phyloP scores from a whole-genome alignment of 2,113 vertebrate genomes.

The Hiodon alosoides region DNA sequence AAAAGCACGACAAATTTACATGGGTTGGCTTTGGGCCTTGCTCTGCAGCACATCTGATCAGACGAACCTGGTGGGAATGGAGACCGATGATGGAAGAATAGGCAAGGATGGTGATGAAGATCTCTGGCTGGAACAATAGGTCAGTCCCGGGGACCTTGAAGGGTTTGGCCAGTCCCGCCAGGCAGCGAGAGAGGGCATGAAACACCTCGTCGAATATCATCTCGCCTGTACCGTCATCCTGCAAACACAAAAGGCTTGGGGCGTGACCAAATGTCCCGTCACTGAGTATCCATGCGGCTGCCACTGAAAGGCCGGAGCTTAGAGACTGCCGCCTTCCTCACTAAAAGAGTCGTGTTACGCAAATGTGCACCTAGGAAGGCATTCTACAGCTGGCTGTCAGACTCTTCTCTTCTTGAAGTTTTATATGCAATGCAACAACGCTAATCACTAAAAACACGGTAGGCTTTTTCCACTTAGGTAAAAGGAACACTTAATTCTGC shows the following conservation, averaged over 20 bases:
- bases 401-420: too few species aligned
- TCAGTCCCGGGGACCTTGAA: constrained; percentile 87
- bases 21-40: not conserved
- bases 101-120: constrained; percentile 91
- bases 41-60: not conserved
- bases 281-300: not conserved
- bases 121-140: constrained; percentile 82
- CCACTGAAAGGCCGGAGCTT: not conserved
- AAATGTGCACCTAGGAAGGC: too few species aligned
- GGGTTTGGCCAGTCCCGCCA: constrained; percentile 79
- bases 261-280: too few species aligned
- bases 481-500: too few species aligned
- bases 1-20: not conserved
- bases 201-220: constrained; percentile 98
- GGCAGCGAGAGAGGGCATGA: constrained; percentile 81
- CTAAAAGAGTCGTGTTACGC: too few species aligned
- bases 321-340: too few species aligned
- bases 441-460: too few species aligned
- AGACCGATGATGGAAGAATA: constrained; percentile 95
- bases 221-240: constrained; percentile 95
- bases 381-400: too few species aligned
- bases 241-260: constrained; percentile 13
- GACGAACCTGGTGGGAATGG: constrained; percentile 83
- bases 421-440: too few species aligned
- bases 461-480: too few species aligned